A percentile compares a stretch with the other conserved stretches of the same genome.
These are phyloP conservation scores for Ellobium chinense DNA, from an alignment of 2,888 invertebrate genomes.

Conservation along the genomic window DNA sequence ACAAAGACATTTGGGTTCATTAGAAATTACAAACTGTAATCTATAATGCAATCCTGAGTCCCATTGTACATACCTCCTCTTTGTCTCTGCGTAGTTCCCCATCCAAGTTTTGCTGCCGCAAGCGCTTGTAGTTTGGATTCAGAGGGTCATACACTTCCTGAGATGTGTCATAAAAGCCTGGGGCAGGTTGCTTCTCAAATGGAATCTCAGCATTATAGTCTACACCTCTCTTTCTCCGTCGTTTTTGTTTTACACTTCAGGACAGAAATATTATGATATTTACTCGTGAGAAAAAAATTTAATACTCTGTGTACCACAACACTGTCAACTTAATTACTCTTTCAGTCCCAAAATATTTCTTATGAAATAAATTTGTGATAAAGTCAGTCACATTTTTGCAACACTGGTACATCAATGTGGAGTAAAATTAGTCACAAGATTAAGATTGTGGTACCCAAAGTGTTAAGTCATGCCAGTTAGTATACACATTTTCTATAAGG, in stretches of 20 bases:
- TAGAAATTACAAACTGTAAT: neutral
- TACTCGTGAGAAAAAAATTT: too few relatives aligned
- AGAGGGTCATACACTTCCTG: constrained; percentile 91
- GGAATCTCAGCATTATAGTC: constrained; percentile 99
- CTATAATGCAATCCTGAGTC: too few relatives aligned
- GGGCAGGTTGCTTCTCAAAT: constrained; percentile 95
- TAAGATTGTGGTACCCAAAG: too few relatives aligned
- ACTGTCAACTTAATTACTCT: too few relatives aligned
- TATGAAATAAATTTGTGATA: too few relatives aligned
- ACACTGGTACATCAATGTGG: too few relatives aligned
- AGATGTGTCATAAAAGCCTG: constrained; percentile 95
- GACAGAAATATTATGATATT: neutral
- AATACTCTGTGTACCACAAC: too few relatives aligned
- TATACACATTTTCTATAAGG: too few relatives aligned
- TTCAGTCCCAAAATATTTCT: too few relatives aligned
- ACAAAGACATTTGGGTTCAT: neutral
- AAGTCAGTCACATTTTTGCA: too few relatives aligned
- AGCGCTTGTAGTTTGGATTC: constrained; percentile 92
- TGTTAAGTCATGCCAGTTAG: too few relatives aligned
- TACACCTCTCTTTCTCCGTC: constrained; percentile 87
- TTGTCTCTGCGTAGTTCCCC: constrained; percentile 93
- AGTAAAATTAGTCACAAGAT: too few relatives aligned
- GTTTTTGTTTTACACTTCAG: constrained; percentile 72
- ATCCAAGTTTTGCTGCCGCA: constrained; percentile 95
- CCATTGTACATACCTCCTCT: constrained; percentile 86